Evolutionary conservation across 2,888 invertebrate species (phyloP), one percentile per base, ranked within the genome.

Genomic region (Melangyna quadrimaculata): DNA sequence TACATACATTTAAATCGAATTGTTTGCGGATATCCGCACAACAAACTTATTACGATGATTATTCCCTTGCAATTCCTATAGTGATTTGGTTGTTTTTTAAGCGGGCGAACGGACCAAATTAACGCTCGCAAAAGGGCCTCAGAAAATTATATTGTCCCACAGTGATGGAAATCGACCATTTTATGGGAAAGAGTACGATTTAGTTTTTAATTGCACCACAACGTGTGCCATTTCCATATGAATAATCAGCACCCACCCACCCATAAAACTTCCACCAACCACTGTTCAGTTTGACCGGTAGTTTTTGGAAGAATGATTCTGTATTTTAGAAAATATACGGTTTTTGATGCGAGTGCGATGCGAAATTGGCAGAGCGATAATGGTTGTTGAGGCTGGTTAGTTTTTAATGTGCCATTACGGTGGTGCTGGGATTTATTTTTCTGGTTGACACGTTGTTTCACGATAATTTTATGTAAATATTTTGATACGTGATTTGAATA

Each of bases 401-500:
- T 51, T 65, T 75, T 77, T 65, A 75, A 77, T 67, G 57, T 17
- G 73, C 48, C 70, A 75, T 73, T 61, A 24, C 65, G 73, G 69
- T 29, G 73, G 69, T 29, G 70, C 43, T 65, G 75, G 83, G 51
- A 78, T 79, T 84, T 79, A 84, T 71, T 65, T 73, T 61, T 75
- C 65, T 75, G 78, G 83, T 84, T 84, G 83, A 84, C 83, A 84
- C 83, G 67, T 71, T 79, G 59, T 78, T 84, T 65, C 67, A 67
- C 67, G 73, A 74, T 82, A 73, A 84, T 78, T 71, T 70, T 71
- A 74, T 79, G 83, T 61, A 74, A 79, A 84, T 75, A 75, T 75
- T 78, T 74, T 71, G 69, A 67, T 71, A 71, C 83, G 83, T 84
- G 83, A 84, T 84, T 84, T 75, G 83, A 70, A 74, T 84, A 22